phyloP scores from a whole-genome alignment of 2,113 vertebrate species.

The Esox niger region DNA sequence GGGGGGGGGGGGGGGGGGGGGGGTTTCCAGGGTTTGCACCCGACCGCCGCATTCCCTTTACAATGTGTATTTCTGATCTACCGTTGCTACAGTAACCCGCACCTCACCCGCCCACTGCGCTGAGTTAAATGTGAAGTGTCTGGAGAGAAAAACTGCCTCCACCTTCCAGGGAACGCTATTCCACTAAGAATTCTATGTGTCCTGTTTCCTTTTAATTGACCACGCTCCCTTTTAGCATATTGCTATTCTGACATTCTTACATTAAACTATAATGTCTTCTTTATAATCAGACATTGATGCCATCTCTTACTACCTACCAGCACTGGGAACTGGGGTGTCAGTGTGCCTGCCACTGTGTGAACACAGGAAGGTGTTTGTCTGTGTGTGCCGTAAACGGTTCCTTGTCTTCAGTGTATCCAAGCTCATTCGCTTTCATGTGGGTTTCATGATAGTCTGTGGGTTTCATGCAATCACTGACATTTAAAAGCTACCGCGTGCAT shows the following conservation, averaged over 20 bases:
- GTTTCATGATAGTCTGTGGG: neutral
- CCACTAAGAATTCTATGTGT: conserved; percentile 10
- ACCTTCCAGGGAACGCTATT: conserved; percentile 2
- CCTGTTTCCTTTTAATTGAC: neutral
- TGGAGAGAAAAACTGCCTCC: conserved; percentile 13
- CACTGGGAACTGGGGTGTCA: too few species aligned
- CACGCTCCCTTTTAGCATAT: neutral
- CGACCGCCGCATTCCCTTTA: neutral
- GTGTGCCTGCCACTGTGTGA: conserved; percentile 16
- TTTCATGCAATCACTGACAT: too few species aligned
- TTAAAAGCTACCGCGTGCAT: too few species aligned
- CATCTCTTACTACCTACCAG: too few species aligned
- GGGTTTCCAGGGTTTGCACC: neutral
- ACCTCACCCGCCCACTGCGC: conserved; percentile 6
- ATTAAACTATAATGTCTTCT: too few species aligned
- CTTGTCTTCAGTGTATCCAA: neutral
- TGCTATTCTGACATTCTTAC: neutral
- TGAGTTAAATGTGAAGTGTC: conserved; percentile 26
- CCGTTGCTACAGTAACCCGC: conserved; percentile 26
- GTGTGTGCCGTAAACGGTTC: neutral
- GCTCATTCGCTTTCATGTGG: too few species aligned
- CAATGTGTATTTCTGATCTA: neutral
- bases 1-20: too few species aligned
- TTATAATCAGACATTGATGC: too few species aligned
- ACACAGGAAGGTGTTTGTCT: neutral